A percentile compares a stretch with the other conserved stretches of the same genome.
Evolutionary conservation across 2,888 invertebrate species (phyloP).

Genomic region (Drosophila testacea): DNA sequence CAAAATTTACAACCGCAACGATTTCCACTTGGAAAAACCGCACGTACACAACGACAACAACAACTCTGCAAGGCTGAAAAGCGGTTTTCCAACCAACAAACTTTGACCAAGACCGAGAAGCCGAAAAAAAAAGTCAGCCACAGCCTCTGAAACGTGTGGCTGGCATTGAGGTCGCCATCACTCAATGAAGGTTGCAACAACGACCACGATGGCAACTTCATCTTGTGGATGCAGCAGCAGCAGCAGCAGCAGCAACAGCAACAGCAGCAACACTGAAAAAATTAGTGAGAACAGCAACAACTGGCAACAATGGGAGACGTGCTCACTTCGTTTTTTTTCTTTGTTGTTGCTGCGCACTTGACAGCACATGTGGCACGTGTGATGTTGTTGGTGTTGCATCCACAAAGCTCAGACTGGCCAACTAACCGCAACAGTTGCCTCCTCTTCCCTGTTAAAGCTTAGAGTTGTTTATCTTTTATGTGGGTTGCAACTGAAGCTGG

Average conservation of each 20-base stretch:
- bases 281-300: constrained; percentile 55
- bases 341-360: constrained; percentile 65
- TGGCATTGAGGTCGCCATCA: constrained; percentile 78
- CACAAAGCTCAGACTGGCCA: constrained; percentile 42
- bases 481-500: constrained; percentile 42
- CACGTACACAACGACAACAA: constrained; percentile 55
- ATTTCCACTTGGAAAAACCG: constrained; percentile 68
- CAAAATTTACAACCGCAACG: constrained; percentile 79
- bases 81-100: constrained; percentile 55
- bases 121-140: constrained; percentile 57
- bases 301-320: constrained; percentile 59
- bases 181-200: constrained; percentile 60
- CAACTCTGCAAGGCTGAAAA: constrained; percentile 49
- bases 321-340: constrained; percentile 31
- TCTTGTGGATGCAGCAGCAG: constrained; percentile 74
- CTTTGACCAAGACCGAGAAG: constrained; percentile 77
- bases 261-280: constrained; percentile 28
- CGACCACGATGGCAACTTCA: constrained; percentile 34
- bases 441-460: constrained; percentile 11
- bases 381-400: constrained; percentile 45
- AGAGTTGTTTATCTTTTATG: constrained; percentile 26
- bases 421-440: constrained; percentile 32
- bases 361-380: constrained; percentile 80
- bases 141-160: constrained; percentile 67
- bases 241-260: constrained; percentile 8